Evolutionary conservation across 2,888 invertebrate genomes (phyloP), one percentile per base, ranked within the genome.

Genomic region (Malacosoma neustria): DNA sequence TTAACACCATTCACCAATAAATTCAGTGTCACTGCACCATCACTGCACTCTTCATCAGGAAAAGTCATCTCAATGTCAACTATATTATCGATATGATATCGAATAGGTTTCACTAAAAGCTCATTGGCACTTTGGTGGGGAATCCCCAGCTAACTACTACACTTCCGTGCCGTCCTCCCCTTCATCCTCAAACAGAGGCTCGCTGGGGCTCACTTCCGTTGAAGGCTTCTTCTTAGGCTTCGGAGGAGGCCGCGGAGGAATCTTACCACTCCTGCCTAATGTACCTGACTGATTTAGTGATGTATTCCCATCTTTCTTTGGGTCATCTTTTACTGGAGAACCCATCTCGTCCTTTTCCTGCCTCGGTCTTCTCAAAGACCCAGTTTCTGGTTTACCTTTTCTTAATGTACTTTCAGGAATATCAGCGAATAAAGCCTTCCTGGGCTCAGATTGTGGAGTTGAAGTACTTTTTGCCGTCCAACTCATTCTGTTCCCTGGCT

Each of bases 161-260:
- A 95, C 95, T 87, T 95, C 95, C 55, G 95, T 95, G 49, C 95
- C 95, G 54, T 95, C 94, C 65, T 95, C 95, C 14, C 94, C 93
- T 75, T 95, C 95, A 67, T 95, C 95, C 67, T 95, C 94, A 62
- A 94, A 94, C 45, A 94, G 75, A 42, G 94, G 93, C 52, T 93
- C 93, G 54, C 88, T 90, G 42, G 82, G 67, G 49, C 69, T 82
- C 4, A 76, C 69, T 48, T 85, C 88, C 3, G 91, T 87, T 36
- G 88, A 87, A 11, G 89, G 87, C 51, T 92, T 90, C 87, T 93
- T 94, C 76, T 93, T 94, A 36, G 93, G 93, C 54, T 93, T 93
- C 14, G 94, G 94, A 7, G 94, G 94, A 33, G 94, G 94, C 57
- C 93, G 88, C 1, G 95, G 95, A 9, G 94, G 94, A 41, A 94